Conservation (phyloP, 2,888 invertebrate species). For the Sympetrum striolatum region DNA sequence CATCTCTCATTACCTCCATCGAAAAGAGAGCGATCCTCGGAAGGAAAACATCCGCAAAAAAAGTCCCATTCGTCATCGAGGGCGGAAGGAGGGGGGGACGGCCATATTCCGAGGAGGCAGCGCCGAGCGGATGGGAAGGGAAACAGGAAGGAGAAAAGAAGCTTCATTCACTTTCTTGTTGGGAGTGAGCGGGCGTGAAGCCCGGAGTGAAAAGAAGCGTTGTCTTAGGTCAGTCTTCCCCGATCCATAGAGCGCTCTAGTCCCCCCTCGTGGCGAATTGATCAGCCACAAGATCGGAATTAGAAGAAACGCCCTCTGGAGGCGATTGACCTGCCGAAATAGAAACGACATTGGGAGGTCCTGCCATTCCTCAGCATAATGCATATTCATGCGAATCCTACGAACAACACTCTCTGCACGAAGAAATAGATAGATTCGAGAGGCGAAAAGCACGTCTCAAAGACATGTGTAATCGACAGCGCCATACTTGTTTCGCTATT, state of each 20-base stretch:
- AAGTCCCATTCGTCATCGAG: neutral
- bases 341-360: neutral
- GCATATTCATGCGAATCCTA: constrained; percentile 5
- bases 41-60: neutral
- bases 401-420: neutral
- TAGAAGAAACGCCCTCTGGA: neutral
- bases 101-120: neutral
- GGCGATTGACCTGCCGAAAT: constrained; percentile 38
- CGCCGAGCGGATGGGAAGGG: constrained; percentile 8
- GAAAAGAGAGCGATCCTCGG: neutral
- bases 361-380: neutral
- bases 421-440: too few relatives aligned
- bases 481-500: too few relatives aligned
- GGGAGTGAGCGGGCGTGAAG: neutral
- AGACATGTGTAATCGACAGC: too few relatives aligned
- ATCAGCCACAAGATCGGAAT: neutral
- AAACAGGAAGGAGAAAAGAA: neutral
- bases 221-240: constrained; percentile 33
- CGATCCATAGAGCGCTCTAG: neutral
- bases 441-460: too few relatives aligned
- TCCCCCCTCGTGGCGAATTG: neutral
- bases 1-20: constrained; percentile 23
- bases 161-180: constrained; percentile 27
- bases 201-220: constrained; percentile 28
- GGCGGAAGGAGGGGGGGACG: neutral